Conservation (phyloP, 2,113 vertebrate species). For the Sinocyclocheilus anshuiensis region DNA sequence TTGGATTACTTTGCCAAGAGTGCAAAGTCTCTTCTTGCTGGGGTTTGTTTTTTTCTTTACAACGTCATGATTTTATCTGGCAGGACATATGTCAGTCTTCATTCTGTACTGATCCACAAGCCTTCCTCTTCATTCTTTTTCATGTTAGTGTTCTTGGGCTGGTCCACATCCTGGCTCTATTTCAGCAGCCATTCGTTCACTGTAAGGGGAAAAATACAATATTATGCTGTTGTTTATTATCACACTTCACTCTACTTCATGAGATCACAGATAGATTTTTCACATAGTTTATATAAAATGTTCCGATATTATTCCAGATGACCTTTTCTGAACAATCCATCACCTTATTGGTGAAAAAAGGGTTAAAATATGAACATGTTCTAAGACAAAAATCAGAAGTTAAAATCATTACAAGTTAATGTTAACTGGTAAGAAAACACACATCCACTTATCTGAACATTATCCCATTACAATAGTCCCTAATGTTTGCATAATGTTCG, state of each 20-base stretch:
- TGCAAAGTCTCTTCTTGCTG: constrained; percentile 66
- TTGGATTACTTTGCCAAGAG: constrained; percentile 65
- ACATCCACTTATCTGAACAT: not conserved
- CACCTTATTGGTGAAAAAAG: too few relatives aligned
- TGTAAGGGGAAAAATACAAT: constrained; percentile 70
- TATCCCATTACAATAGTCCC: not conserved
- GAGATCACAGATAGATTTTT: not conserved
- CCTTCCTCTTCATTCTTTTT: constrained; percentile 50
- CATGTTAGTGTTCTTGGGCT: constrained; percentile 53
- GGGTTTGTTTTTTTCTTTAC: constrained; percentile 62
- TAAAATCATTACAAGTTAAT: not conserved
- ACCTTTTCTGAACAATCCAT: too few relatives aligned
- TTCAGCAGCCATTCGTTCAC: constrained; percentile 99
- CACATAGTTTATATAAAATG: too few relatives aligned
- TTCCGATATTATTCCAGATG: too few relatives aligned
- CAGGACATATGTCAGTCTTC: constrained; percentile 76
- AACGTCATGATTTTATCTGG: constrained; percentile 77
- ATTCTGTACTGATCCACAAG: constrained; percentile 69
- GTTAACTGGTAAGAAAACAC: not conserved
- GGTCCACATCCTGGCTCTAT: constrained; percentile 71
- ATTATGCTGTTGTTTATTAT: not conserved
- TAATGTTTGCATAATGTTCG: not conserved
- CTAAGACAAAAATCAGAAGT: not conserved
- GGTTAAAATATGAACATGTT: too few relatives aligned
- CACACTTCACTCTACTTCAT: not conserved